phyloP scores from a whole-genome alignment of 1,140 invertebrate genomes.

The Diplogasteroides magnus region DNA sequence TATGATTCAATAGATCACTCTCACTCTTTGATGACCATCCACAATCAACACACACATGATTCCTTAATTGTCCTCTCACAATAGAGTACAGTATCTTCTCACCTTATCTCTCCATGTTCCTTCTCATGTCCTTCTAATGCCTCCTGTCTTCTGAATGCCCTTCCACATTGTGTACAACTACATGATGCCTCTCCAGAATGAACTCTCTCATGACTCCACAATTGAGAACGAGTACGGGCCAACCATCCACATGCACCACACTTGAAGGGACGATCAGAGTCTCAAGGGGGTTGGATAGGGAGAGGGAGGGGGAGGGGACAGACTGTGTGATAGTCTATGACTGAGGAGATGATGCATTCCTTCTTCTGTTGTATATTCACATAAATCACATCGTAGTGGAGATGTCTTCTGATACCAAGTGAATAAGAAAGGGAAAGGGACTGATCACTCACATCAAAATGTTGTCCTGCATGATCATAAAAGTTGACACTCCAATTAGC shows the following conservation, averaged over 20 bases:
- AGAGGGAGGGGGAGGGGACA: no score
- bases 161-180: not conserved
- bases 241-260: not conserved
- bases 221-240: not conserved
- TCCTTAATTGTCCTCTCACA: constrained; percentile 9
- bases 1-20: constrained; percentile 67
- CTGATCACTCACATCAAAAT: constrained; percentile 1
- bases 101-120: not conserved
- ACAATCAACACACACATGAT: constrained; percentile 62
- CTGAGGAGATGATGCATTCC: constrained; percentile 64
- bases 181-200: constrained; percentile 3
- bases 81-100: not conserved
- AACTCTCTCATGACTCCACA: constrained; percentile 12
- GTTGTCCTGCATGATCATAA: constrained; percentile 59
- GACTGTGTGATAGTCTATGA: constrained; percentile 2
- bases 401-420: constrained; percentile 62
- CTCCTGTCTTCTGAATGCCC: not conserved
- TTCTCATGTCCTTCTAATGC: not conserved
- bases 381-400: constrained; percentile 55
- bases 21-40: constrained; percentile 68
- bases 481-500: constrained; percentile 66
- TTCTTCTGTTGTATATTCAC: constrained; percentile 64
- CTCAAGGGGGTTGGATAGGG: no score
- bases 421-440: constrained; percentile 60
- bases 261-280: constrained; percentile 60